phyloP scores from a whole-genome alignment of 2,113 vertebrate genomes.

The Phrynocephalus versicolor region DNA sequence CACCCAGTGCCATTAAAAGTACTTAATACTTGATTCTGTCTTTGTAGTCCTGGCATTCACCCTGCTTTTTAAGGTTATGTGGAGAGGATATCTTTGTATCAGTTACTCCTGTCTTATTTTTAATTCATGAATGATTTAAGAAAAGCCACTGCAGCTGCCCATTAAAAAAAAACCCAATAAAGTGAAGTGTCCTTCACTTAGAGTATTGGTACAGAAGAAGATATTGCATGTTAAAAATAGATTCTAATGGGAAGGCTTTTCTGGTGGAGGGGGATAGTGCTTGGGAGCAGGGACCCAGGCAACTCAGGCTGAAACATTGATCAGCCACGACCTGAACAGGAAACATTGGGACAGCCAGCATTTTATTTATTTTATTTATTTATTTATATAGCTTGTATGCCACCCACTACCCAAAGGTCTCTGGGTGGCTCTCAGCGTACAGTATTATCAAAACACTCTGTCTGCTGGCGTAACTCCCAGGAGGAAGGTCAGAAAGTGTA shows the following conservation, averaged over 20 bases:
- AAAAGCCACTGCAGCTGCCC: background rate
- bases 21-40: background rate
- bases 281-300: background rate
- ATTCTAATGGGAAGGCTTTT: background rate
- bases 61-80: background rate
- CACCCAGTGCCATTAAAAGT: too few species aligned
- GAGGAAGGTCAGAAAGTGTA: background rate
- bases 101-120: background rate
- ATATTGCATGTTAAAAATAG: too few species aligned
- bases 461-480: background rate
- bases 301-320: too few species aligned
- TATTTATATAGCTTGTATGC: too few species aligned
- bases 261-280: background rate
- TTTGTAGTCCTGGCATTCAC: background rate
- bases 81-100: background rate
- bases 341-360: background rate
- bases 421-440: too few species aligned
- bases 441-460: background rate
- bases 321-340: background rate
- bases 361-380: too few species aligned
- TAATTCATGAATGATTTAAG: conserved; percentile 10
- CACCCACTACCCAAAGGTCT: too few species aligned
- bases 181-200: background rate
- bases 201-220: background rate
- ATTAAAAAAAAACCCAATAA: background rate